A percentile compares a stretch with the other conserved stretches of the same genome.
Evolutionary conservation across 2,797 vertebrate genomes (phyloP).

Genomic region (Urophycis tenuis): DNA sequence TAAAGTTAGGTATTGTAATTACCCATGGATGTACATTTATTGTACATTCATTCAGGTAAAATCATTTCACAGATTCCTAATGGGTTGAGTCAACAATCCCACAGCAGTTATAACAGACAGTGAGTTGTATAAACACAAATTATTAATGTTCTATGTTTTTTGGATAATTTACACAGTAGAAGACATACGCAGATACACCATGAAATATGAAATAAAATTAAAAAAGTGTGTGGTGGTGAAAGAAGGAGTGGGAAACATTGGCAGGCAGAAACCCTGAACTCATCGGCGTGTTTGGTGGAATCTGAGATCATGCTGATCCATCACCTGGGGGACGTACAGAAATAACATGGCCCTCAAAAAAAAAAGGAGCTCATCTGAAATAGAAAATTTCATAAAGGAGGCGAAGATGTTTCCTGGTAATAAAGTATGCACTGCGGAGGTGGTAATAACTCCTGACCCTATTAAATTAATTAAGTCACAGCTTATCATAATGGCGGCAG

Average conservation of each 20-base stretch:
- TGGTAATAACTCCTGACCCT: conserved; percentile 72
- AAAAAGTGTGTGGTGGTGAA: neutral
- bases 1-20: neutral
- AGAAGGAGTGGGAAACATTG: neutral
- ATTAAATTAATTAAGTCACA: conserved; percentile 73
- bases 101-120: neutral
- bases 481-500: conserved; percentile 57
- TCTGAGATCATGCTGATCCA: neutral
- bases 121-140: neutral
- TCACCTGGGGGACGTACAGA: conserved; percentile 13
- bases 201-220: neutral
- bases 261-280: neutral
- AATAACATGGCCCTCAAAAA: conserved; percentile 19
- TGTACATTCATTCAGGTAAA: neutral
- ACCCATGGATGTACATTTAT: neutral
- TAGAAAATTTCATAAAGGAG: conserved; percentile 45
- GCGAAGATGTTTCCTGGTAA: conserved; percentile 47
- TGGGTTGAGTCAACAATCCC: neutral
- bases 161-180: neutral
- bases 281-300: neutral
- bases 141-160: neutral
- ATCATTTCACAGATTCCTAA: neutral
- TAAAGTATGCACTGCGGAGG: conserved; percentile 48
- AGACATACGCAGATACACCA: neutral
- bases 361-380: conserved; percentile 17